Base-by-base conservation (phyloP, 2,888 invertebrate genomes). In the Callinectes sapidus region DNA sequence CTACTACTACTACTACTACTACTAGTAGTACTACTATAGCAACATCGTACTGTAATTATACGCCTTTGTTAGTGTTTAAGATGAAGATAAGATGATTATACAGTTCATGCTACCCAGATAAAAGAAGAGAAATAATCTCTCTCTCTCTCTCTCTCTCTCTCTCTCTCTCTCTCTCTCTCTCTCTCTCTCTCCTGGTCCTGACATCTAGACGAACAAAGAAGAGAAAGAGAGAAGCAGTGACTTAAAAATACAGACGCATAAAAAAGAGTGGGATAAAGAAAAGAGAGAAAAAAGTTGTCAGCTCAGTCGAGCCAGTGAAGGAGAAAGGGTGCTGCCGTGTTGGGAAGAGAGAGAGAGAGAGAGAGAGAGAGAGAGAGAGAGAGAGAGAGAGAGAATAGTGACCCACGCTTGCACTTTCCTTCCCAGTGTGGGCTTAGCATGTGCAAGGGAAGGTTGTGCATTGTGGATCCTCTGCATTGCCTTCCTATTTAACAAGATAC, bases 261-360 rank as follows among this genome's bases (percentile, higher is more conserved):
- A 81, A n/a, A n/a, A 35, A 81, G 18, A 35, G 28, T 8, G 10
- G 28, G 28, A 81, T 35, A 35, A 71, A 35, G 16, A 81, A 32
- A 35, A 81, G 35, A 35, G 35, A 81, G 3, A 13, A 35, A 81
- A 35, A 81, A 81, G 16, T 71, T 28, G 28, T 32, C 35, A 13
- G 81, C 16, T 35, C 28, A n/a, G 28, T 13, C 35, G 35, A 35
- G 18, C n/a, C 18, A 13, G 81, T 6, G 18, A 14, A 35, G 81
- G 81, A 81, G 81, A 81, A 35, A 81, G 81, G 71, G 18, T 32
- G 81, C n/a, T 71, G n/a, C n/a, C n/a, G n/a, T n/a, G n/a, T n/a
- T n/a, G 35, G 35, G 35, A 81, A 35, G 81, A 81, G 81, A 35
- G 81, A 81, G 81, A 16, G 2, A 32, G 35, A 16, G 35, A 81